phyloP scores from a whole-genome alignment of 2,888 invertebrate genomes.

The Thera britannica region DNA sequence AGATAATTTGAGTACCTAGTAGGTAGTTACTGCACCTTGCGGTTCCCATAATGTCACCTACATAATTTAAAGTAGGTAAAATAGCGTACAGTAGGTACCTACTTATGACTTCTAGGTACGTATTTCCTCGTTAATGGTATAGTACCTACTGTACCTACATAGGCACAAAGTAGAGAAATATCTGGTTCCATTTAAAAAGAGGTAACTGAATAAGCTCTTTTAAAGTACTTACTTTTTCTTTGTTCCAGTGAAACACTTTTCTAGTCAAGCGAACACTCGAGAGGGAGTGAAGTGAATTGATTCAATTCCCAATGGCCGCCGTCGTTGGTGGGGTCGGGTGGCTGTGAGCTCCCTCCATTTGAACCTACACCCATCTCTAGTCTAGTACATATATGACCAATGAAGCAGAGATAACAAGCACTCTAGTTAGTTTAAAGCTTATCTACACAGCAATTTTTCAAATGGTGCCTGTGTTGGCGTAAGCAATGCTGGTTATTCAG shows the following conservation, averaged over 20 bases:
- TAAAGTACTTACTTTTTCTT: constrained; percentile 5
- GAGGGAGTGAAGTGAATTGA: constrained; percentile 70
- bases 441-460: neutral
- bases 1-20: too few relatives aligned
- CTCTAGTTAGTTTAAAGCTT: constrained; percentile 14
- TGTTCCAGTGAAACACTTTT: constrained; percentile 54
- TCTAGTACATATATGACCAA: neutral
- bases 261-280: constrained; percentile 62
- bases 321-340: constrained; percentile 47
- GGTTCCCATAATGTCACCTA: neutral
- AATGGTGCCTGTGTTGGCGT: neutral
- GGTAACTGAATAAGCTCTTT: neutral
- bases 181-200: too few relatives aligned
- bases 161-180: too few relatives aligned
- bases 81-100: neutral
- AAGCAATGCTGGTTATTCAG: neutral
- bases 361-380: constrained; percentile 11
- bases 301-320: constrained; percentile 68
- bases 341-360: constrained; percentile 29
- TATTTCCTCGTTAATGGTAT: too few relatives aligned
- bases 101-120: neutral
- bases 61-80: neutral
- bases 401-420: constrained; percentile 23
- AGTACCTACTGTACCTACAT: neutral
- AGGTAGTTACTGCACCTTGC: too few relatives aligned